Evolutionary conservation across 23 tunicate genomes (phyloP), one percentile per base, ranked within the genome.

Genomic region (Styela plicata): DNA sequence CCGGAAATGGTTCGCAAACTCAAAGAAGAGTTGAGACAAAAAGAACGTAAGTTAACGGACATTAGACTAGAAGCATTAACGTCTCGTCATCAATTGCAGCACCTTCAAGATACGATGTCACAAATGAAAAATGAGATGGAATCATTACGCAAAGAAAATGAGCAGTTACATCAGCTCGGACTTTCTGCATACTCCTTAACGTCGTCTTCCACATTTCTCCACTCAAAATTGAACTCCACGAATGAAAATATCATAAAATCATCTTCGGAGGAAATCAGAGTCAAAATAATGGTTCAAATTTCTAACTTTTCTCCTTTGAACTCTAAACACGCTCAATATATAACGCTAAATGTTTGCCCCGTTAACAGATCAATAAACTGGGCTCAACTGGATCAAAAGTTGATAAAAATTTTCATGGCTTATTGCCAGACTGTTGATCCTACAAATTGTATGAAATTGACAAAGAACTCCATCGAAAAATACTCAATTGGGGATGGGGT

Each of bases 91-190:
- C 97, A 91, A 80, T 63, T 91, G 63, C 97, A 91, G 64, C 97
- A 86, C 18, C 89, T 91, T 84, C 97, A 91, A 52, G 97, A 91
- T 63, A 86, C 87, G 10, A 91, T 91, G 97, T 84, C 83, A 26
- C 80, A 80, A 25, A 91, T 91, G 97, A 86, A 91, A 85, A 80
- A 65, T 31, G 97, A 91, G 75, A 91, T 91, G 84, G 90, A 91
- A 78, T 29, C 84, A 23, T 71, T 91, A 68, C 75, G 90, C 20
- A 36, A 77, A 64, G 97, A 91, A 64, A 91, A 91, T 82, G 87
- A 91, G 70, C 75, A 89, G 0, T 79, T 91, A 22, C 89, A 83
- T 36, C 83, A 79, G 29, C 37, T 91, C 34, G 97, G 90, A 34
- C 63, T 78, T 7, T 90, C 96, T 24, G 65, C 90, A 19, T 28